Percentiles rank a stretch among this genome's conserved stretches.
phyloP scores from a whole-genome alignment of 2,797 vertebrate genomes.

The Ispidina lecontei region DNA sequence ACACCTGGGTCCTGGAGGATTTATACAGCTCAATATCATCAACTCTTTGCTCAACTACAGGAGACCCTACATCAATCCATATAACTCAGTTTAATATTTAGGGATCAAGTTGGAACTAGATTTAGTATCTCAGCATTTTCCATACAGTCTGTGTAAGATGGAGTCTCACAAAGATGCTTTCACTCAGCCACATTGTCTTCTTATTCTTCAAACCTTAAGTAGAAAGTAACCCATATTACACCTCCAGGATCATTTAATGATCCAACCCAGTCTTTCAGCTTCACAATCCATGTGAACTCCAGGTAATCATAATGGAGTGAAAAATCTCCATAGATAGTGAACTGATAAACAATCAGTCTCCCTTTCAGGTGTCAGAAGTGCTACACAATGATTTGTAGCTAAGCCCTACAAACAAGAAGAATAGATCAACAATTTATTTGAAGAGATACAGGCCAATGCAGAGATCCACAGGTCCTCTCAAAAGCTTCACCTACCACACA shows the following conservation, averaged over 20 bases:
- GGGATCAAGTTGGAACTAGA: not conserved
- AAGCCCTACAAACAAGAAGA: not conserved
- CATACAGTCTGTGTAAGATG: not conserved
- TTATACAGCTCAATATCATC: not conserved
- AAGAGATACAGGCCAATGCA: not conserved
- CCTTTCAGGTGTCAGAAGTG: not conserved
- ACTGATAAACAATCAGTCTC: no score
- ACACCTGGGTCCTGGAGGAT: rapidly evolving
- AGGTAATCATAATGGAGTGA: no score
- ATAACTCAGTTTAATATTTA: not conserved
- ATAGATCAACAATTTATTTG: not conserved
- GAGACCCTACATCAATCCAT: not conserved
- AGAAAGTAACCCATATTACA: not conserved
- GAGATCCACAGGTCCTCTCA: not conserved
- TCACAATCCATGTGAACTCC: no score
- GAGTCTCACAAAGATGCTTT: not conserved
- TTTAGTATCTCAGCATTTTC: not conserved
- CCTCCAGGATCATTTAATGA: no score
- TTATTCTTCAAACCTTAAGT: not conserved
- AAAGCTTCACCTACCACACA: not conserved
- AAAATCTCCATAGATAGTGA: no score
- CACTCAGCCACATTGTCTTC: not conserved
- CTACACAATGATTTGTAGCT: not conserved
- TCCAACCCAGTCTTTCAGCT: no score
- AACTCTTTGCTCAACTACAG: not conserved